Conservation (phyloP, 2,888 invertebrate species). For the Pollenia labialis region DNA sequence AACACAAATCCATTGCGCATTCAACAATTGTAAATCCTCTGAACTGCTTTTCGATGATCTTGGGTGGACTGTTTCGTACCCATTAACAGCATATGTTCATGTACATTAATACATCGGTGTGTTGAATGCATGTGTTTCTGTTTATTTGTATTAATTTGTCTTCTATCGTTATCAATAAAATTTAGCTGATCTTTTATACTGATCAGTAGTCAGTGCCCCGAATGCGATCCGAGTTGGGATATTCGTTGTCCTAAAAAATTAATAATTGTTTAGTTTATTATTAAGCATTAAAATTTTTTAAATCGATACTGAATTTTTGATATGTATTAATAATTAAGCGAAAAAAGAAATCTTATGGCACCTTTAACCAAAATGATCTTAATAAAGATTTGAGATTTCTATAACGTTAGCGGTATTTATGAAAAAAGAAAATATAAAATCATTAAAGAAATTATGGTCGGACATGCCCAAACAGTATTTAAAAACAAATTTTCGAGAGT, state of each 20-base stretch:
- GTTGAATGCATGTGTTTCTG: constrained; percentile 55
- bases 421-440: too few relatives aligned
- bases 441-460: too few relatives aligned
- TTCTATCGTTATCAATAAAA: constrained; percentile 63
- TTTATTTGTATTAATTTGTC: constrained; percentile 56
- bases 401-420: too few relatives aligned
- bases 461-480: too few relatives aligned
- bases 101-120: constrained; percentile 46
- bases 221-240: constrained; percentile 76
- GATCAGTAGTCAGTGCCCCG: constrained; percentile 80
- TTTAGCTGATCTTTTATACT: constrained; percentile 55
- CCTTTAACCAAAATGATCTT: too few relatives aligned
- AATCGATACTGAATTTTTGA: too few relatives aligned
- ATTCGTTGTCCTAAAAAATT: constrained; percentile 79
- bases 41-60: constrained; percentile 48
- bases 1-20: constrained; percentile 55
- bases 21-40: constrained; percentile 46
- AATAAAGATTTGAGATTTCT: too few relatives aligned
- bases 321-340: too few relatives aligned
- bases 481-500: too few relatives aligned
- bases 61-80: constrained; percentile 8
- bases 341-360: too few relatives aligned
- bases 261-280: neutral
- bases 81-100: constrained; percentile 36
- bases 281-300: too few relatives aligned